phyloP scores from a whole-genome alignment of 2,113 vertebrate genomes.

The Carassius carassius region DNA sequence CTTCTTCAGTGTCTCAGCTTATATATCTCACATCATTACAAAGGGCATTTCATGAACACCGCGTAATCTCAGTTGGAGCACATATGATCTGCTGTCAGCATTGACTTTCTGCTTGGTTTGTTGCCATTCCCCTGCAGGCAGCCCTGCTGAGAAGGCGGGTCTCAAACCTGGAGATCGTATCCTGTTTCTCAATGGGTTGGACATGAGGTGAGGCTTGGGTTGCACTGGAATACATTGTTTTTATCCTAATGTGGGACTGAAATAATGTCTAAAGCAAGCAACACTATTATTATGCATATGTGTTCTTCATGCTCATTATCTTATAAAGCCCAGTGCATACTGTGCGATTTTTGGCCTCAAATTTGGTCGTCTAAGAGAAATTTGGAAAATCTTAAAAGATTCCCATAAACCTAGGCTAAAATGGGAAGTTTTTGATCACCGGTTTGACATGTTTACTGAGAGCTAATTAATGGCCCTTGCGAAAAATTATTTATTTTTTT shows the following conservation, averaged over 20 bases:
- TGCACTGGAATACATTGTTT: background rate
- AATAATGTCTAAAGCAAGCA: background rate
- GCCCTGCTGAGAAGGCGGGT: slow-evolving; percentile 91
- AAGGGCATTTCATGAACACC: background rate
- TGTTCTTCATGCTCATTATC: background rate
- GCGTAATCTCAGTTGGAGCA: slow-evolving; percentile 21
- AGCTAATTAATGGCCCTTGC: too few relatives aligned
- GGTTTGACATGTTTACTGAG: too few relatives aligned
- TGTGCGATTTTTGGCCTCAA: too few relatives aligned
- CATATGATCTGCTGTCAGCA: slow-evolving; percentile 14
- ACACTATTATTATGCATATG: background rate
- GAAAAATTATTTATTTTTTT: too few relatives aligned
- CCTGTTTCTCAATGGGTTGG: slow-evolving; percentile 94
- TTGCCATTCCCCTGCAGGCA: slow-evolving; percentile 73
- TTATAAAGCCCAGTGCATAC: background rate
- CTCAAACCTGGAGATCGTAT: slow-evolving; percentile 94
- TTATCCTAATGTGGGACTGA: background rate
- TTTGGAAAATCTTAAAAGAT: too few relatives aligned
- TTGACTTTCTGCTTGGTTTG: slow-evolving; percentile 12
- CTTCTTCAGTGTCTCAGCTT: background rate
- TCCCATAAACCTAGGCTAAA: too few relatives aligned
- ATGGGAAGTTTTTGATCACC: too few relatives aligned
- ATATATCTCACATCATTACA: slow-evolving; percentile 8
- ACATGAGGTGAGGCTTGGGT: slow-evolving; percentile 86
- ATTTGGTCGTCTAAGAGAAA: too few relatives aligned